A percentile compares a stretch with the other conserved stretches of the same genome.
Conservation (phyloP, 2,888 invertebrate genomes). For the Cheilosia vernalis region DNA sequence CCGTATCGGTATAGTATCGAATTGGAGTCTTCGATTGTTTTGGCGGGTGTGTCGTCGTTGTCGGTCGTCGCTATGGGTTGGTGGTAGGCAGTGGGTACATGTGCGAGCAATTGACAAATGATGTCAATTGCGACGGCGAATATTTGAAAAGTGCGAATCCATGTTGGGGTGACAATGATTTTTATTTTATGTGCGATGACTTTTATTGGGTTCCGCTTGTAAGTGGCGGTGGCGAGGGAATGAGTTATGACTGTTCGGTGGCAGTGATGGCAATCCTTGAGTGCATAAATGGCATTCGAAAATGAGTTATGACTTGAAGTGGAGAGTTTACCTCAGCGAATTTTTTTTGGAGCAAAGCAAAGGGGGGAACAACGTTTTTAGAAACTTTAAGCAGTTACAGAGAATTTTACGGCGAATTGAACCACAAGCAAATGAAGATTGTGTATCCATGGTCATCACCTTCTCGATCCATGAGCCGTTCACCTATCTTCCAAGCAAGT, state of each 20-base stretch:
- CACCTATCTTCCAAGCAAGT: neutral
- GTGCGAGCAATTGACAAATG: constrained; percentile 74
- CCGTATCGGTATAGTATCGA: constrained; percentile 39
- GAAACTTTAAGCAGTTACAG: no score
- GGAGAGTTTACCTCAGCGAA: no score
- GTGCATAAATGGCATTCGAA: neutral
- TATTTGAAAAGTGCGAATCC: constrained; percentile 72
- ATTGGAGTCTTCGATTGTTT: constrained; percentile 49
- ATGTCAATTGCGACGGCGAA: constrained; percentile 57
- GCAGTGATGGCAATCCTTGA: neutral
- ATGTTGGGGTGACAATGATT: constrained; percentile 71
- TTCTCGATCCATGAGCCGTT: neutral
- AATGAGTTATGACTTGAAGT: neutral
- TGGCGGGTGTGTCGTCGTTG: constrained; percentile 16
- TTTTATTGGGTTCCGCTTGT: constrained; percentile 59
- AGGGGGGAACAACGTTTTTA: no score
- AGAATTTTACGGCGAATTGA: no score
- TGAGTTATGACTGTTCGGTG: constrained; percentile 59
- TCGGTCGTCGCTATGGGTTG: neutral
- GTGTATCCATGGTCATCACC: neutral
- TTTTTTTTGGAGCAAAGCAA: no score
- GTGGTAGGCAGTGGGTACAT: constrained; percentile 17
- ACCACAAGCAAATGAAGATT: no score
- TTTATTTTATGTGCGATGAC: constrained; percentile 65
- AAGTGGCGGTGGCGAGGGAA: constrained; percentile 20